These are phyloP conservation scores for Lampris incognitus DNA, from an alignment of 2,113 vertebrate genomes.

Conservation along the genomic window DNA sequence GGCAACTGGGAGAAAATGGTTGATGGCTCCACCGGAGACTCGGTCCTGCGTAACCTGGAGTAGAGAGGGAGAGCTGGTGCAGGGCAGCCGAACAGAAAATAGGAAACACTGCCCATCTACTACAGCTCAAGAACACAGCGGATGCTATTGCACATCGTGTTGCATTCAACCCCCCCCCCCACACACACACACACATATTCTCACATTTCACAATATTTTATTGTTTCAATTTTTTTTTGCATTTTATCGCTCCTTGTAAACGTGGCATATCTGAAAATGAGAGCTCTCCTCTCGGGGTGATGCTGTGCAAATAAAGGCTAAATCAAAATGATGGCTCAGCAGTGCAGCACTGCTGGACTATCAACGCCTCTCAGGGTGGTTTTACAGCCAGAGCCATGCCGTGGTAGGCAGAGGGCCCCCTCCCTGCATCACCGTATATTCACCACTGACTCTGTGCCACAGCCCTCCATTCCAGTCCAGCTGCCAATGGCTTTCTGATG, in stretches of 20 bases:
- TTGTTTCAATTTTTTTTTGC: not conserved
- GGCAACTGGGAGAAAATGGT: constrained; percentile 75
- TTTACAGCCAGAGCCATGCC: constrained; percentile 23
- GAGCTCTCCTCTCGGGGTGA: not conserved
- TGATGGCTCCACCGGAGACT: constrained; percentile 52
- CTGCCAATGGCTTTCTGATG: constrained; percentile 78
- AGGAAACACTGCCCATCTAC: not conserved
- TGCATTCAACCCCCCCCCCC: too few species aligned
- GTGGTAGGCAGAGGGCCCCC: constrained; percentile 37
- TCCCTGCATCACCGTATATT: constrained; percentile 32
- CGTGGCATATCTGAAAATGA: constrained; percentile 1
- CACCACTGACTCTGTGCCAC: constrained; percentile 42
- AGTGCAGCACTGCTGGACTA: not conserved
- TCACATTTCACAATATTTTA: too few species aligned
- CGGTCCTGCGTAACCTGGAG: not conserved
- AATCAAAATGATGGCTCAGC: constrained; percentile 12
- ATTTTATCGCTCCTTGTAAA: not conserved
- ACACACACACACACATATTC: too few species aligned
- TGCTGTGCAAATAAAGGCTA: not conserved
- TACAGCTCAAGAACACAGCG: not conserved
- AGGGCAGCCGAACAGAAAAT: not conserved
- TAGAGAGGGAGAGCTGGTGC: not conserved
- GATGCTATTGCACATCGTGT: not conserved
- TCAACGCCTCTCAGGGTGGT: constrained; percentile 16
- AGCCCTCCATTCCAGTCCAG: constrained; percentile 54